Conservation (phyloP, 2,888 invertebrate genomes). For the Chymomyza fuscimana region DNA sequence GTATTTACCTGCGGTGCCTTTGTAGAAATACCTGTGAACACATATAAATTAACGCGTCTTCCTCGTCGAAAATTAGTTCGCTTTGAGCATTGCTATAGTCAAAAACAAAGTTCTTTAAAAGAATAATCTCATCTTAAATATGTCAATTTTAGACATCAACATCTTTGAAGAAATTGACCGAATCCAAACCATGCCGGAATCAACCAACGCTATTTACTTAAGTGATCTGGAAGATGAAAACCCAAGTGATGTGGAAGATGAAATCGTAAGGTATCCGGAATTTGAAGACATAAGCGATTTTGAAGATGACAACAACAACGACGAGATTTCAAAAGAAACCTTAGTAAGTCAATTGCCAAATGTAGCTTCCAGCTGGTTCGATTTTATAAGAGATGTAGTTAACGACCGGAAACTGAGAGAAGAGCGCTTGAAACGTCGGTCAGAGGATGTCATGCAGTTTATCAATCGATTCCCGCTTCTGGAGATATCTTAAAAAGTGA, state of each 20-base stretch:
- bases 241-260: too few species aligned
- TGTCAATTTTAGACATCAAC: neutral
- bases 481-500: neutral
- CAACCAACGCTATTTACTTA: too few species aligned
- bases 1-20: too few species aligned
- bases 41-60: neutral
- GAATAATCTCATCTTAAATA: neutral
- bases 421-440: neutral
- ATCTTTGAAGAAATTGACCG: neutral
- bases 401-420: neutral
- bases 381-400: neutral
- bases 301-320: neutral
- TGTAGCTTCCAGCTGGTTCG: neutral
- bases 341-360: neutral
- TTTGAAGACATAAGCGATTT: neutral
- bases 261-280: neutral
- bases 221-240: too few species aligned
- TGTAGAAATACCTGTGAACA: neutral
- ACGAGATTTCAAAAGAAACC: neutral
- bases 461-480: neutral
- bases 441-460: conserved; percentile 3
- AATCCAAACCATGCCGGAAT: neutral
- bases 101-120: neutral
- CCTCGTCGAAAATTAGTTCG: neutral
- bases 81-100: neutral